Base-by-base conservation (phyloP, 1,140 invertebrate species). In the Zaprionus ornatus region DNA sequence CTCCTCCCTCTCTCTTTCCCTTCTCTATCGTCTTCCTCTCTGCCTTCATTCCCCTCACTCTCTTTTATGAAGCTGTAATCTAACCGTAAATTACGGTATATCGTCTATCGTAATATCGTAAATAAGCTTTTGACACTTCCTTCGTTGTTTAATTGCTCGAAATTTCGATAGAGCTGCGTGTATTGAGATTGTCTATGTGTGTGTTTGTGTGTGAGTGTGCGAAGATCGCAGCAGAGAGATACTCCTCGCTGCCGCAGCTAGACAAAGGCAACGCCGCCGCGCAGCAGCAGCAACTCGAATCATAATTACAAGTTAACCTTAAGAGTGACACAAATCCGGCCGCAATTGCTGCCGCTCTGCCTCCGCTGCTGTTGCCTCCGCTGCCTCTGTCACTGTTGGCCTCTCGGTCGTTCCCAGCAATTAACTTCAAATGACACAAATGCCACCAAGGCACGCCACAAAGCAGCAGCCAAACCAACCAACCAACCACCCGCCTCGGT, bases 351-450 rank as follows among this genome's bases (percentile, higher is more conserved):
- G 76, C 52, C 55, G 68, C 80, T 4, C 50, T 55, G 65, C 79
- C 15, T 45, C 74, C 63, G 64, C 17, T 27, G 55, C 25, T 19
- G 42, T 19, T 50, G 19, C 9, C 29, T 29, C 29, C 9, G 29
- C 45, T 23, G 45, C 60, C 65, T 27, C 42, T 42, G 35, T 13
- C 27, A 25, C 52, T 23, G n/a, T 61, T 76, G 68, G 64, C 55
- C 64, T 77, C 69, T 85, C 71, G 74, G 63, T 90, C 82, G 85
- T 90, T 90, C 85, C 82, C 85, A 90, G 86, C 85, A 90, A 90
- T 90, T 90, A 90, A 90, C 86, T 86, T 84, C 87, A 88, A 90
- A 85, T 90, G 85, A 90, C 85, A 90, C 85, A 90, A 90, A 86
- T 90, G 86, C 85, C 86, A 90, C 78, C 82, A 80, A 83, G 83